phyloP scores from a whole-genome alignment of 2,797 vertebrate species.

The Siniperca undulata region DNA sequence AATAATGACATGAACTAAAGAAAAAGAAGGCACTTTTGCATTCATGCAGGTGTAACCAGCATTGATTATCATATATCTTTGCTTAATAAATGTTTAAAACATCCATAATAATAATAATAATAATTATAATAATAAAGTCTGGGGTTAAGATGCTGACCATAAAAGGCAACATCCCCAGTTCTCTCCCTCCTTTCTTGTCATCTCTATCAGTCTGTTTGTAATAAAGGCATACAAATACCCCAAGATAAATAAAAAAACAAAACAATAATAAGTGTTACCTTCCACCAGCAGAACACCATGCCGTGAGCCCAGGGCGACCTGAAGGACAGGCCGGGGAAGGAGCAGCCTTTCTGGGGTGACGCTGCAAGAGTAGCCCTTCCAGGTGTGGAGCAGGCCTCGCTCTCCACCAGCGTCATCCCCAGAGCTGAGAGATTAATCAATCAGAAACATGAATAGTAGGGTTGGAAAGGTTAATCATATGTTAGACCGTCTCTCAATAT shows the following conservation, averaged over 20 bases:
- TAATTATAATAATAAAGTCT: background rate
- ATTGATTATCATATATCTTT: background rate
- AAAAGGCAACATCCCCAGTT: background rate
- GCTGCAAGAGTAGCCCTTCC: conserved; percentile 92
- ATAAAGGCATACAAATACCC: background rate
- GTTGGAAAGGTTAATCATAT: background rate
- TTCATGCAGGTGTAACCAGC: background rate
- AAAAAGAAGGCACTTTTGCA: no score
- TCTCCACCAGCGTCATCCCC: conserved; percentile 87
- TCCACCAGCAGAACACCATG: conserved; percentile 94
- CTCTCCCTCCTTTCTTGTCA: background rate
- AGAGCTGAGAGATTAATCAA: conserved; percentile 70
- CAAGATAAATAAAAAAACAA: no score
- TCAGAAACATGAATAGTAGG: background rate
- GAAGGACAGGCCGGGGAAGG: conserved; percentile 90
- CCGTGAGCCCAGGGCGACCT: conserved; percentile 90
- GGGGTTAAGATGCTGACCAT: no score
- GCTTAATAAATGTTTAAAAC: background rate
- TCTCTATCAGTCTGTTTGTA: background rate
- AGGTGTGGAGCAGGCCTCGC: conserved; percentile 91
- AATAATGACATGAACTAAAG: no score
- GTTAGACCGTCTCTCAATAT: background rate
- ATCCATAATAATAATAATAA: background rate
- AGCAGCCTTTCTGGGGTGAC: conserved; percentile 89
- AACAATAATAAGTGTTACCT: conserved; percentile 79